phyloP scores from a whole-genome alignment of 1,140 invertebrate genomes.

The Drosophila mayri region DNA sequence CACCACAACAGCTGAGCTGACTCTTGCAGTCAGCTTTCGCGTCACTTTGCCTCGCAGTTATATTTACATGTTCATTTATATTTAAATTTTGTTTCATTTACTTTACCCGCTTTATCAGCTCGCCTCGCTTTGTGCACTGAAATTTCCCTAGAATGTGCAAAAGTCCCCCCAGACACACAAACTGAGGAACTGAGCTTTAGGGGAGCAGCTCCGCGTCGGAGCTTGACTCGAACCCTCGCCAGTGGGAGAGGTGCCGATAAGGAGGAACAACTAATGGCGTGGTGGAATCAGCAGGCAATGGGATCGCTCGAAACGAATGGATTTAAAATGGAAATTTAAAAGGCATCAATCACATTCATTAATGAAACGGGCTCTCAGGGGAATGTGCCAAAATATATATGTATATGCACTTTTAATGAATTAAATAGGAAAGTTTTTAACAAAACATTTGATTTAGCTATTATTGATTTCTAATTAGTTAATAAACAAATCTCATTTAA shows the following conservation, averaged over 20 bases:
- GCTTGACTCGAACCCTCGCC: slow-evolving; percentile 11
- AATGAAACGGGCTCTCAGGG: not conserved
- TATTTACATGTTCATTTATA: slow-evolving; percentile 28
- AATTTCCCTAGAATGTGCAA: slow-evolving; percentile 27
- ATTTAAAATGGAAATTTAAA: slow-evolving; percentile 15
- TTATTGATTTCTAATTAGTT: not conserved
- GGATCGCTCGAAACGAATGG: slow-evolving; percentile 3
- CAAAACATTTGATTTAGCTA: too few relatives aligned
- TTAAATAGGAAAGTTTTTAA: too few relatives aligned
- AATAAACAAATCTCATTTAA: slow-evolving; percentile 3
- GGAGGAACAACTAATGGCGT: slow-evolving; percentile 25
- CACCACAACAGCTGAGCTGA: slow-evolving; percentile 16
- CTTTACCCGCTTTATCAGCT: slow-evolving; percentile 67
- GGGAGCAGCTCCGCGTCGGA: slow-evolving; percentile 1
- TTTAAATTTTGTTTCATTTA: slow-evolving; percentile 44
- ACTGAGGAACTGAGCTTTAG: slow-evolving; percentile 36
- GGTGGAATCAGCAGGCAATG: not conserved
- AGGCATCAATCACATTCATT: slow-evolving; percentile 9
- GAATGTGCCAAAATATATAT: not conserved
- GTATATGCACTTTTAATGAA: not conserved
- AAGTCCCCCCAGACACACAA: not conserved
- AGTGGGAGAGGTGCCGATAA: slow-evolving; percentile 19
- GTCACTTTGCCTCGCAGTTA: slow-evolving; percentile 34
- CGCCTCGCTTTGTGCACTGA: slow-evolving; percentile 18
- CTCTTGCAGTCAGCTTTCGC: slow-evolving; percentile 20